Evolutionary conservation across 2,797 vertebrate species (phyloP).

Genomic region (Pseudochaenichthys georgianus): DNA sequence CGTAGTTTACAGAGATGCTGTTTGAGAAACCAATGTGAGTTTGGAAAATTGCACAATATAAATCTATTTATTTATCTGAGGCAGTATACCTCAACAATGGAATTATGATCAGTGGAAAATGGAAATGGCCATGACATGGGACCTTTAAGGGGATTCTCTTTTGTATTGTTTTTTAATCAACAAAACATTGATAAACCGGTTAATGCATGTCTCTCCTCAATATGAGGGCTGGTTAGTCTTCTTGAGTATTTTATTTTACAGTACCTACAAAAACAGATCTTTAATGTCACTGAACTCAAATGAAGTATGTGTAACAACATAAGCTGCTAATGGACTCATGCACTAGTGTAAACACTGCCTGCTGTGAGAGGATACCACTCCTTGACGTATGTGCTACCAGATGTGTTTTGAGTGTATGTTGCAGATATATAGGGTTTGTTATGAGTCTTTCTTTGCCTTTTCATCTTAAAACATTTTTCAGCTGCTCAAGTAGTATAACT

Average conservation of each 20-base stretch:
- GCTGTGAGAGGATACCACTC: slow-evolving; percentile 28
- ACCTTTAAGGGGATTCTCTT: neutral
- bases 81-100: too few species aligned
- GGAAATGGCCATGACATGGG: too few species aligned
- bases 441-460: neutral
- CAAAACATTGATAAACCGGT: neutral
- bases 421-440: slow-evolving; percentile 16
- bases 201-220: slow-evolving; percentile 22
- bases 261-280: neutral
- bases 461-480: neutral
- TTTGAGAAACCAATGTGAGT: too few species aligned
- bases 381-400: slow-evolving; percentile 39
- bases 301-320: slow-evolving; percentile 3
- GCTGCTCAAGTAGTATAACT: slow-evolving; percentile 4
- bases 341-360: slow-evolving; percentile 37
- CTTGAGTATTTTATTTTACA: slow-evolving; percentile 18
- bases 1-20: too few species aligned
- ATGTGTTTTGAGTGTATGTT: slow-evolving; percentile 44
- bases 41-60: too few species aligned
- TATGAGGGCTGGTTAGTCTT: neutral
- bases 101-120: too few species aligned
- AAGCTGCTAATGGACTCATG: slow-evolving; percentile 24
- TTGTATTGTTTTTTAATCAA: neutral
- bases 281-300: neutral
- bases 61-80: too few species aligned